A percentile compares a stretch with the other conserved stretches of the same genome.
Conservation (phyloP, 2,888 invertebrate genomes). For the Bellardia pandia region DNA sequence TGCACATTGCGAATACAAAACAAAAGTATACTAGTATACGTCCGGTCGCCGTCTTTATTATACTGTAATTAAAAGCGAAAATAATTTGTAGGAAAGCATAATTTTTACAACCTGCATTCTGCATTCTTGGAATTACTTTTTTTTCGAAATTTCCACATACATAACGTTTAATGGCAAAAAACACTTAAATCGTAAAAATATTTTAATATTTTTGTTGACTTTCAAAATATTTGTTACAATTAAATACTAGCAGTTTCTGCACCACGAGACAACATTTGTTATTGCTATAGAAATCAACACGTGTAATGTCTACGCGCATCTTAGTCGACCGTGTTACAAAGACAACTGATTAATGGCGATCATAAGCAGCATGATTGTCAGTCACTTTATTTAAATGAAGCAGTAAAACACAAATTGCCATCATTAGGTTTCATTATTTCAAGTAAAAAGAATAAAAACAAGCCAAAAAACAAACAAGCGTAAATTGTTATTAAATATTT, state of each 20-base stretch:
- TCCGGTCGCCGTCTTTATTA: constrained; percentile 3
- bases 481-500: constrained; percentile 3
- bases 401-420: not conserved
- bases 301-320: too few relatives aligned
- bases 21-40: too few relatives aligned
- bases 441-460: not conserved
- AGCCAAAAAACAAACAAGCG: not conserved
- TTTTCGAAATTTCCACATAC: not conserved
- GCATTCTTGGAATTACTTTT: not conserved
- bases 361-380: constrained; percentile 27
- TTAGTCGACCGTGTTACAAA: too few relatives aligned
- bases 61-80: not conserved
- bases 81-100: not conserved
- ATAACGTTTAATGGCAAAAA: not conserved
- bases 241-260: too few relatives aligned
- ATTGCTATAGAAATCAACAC: too few relatives aligned
- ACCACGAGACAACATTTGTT: too few relatives aligned
- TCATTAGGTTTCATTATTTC: constrained; percentile 1
- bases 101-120: not conserved
- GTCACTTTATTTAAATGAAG: constrained; percentile 40
- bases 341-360: not conserved
- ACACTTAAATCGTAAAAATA: constrained; percentile 38
- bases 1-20: not conserved
- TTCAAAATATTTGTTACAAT: not conserved
- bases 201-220: not conserved